Conservation (phyloP, 2,888 invertebrate species). For the Athalia rosae region DNA sequence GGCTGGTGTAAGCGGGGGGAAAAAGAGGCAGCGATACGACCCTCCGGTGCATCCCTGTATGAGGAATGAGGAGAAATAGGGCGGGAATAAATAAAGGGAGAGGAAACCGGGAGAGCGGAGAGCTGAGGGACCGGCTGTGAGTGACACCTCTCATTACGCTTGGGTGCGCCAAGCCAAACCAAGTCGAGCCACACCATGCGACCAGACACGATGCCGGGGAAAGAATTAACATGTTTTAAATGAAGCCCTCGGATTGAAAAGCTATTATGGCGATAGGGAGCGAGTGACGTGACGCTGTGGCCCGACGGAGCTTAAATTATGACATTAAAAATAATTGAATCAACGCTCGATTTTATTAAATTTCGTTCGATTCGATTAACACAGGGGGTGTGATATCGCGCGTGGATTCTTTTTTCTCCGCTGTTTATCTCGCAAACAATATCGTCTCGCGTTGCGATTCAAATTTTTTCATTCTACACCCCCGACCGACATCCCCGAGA, state of each 20-base stretch:
- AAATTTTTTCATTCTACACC: slow-evolving; percentile 9
- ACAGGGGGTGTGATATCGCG: neutral
- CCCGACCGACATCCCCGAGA: too few species aligned
- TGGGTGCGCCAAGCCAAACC: slow-evolving; percentile 29
- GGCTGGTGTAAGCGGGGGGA: slow-evolving; percentile 19
- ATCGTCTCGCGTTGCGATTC: slow-evolving; percentile 11
- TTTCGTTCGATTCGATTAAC: slow-evolving; percentile 40
- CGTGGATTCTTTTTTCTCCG: slow-evolving; percentile 2
- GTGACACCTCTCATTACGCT: slow-evolving; percentile 45
- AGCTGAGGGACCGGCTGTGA: slow-evolving; percentile 41
- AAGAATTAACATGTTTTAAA: slow-evolving; percentile 44
- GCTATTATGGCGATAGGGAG: slow-evolving; percentile 38
- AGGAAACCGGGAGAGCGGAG: slow-evolving; percentile 27
- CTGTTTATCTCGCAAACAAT: slow-evolving; percentile 28
- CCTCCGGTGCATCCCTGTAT: slow-evolving; percentile 9
- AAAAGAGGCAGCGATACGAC: slow-evolving; percentile 17
- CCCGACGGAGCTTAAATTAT: slow-evolving; percentile 37
- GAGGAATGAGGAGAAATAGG: slow-evolving; percentile 12
- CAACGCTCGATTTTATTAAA: slow-evolving; percentile 43
- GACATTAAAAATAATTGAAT: slow-evolving; percentile 43
- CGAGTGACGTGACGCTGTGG: slow-evolving; percentile 38
- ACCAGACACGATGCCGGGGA: slow-evolving; percentile 19
- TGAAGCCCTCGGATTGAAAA: slow-evolving; percentile 44
- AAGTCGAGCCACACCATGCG: slow-evolving; percentile 5
- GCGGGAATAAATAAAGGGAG: neutral